A percentile compares a stretch with the other conserved stretches of the same genome.
Conservation (phyloP, 2,888 invertebrate genomes). For the Papilio protenor region DNA sequence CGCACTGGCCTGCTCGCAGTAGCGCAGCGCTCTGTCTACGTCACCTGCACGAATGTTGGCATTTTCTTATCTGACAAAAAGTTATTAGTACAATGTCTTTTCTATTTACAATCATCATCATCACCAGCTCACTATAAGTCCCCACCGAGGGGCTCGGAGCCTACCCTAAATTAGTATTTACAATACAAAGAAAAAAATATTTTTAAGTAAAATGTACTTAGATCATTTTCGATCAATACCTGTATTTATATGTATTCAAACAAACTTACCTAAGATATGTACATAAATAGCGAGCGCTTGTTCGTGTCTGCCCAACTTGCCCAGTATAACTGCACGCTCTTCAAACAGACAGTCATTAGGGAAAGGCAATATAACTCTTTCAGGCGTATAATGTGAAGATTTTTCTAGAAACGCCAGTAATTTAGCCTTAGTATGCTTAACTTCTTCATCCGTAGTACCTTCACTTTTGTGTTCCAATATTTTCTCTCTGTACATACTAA, state of each 20-base stretch:
- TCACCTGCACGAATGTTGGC: slow-evolving; percentile 82
- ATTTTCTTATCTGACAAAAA: background rate
- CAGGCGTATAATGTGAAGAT: slow-evolving; percentile 93
- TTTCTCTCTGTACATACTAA: slow-evolving; percentile 94
- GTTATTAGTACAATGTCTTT: too few relatives aligned
- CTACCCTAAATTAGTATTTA: too few relatives aligned
- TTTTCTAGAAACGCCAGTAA: slow-evolving; percentile 92
- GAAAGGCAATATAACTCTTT: slow-evolving; percentile 93
- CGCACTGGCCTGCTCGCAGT: slow-evolving; percentile 87
- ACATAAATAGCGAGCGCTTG: slow-evolving; percentile 97
- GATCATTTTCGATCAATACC: too few relatives aligned
- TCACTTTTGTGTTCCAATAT: slow-evolving; percentile 70
- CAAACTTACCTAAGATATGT: slow-evolving; percentile 87
- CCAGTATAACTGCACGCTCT: slow-evolving; percentile 97
- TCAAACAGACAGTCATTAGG: slow-evolving; percentile 94
- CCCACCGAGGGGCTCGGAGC: too few relatives aligned
- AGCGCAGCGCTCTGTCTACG: slow-evolving; percentile 91
- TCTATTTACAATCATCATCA: too few relatives aligned
- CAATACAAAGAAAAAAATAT: too few relatives aligned
- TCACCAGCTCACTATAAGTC: too few relatives aligned
- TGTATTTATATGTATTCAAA: background rate
- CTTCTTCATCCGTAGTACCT: slow-evolving; percentile 68
- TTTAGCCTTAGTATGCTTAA: slow-evolving; percentile 77
- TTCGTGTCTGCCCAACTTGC: slow-evolving; percentile 95
- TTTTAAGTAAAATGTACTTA: too few relatives aligned